Evolutionary conservation across 1,140 invertebrate species (phyloP), one percentile per base, ranked within the genome.

Genomic region (Colletes gigas): DNA sequence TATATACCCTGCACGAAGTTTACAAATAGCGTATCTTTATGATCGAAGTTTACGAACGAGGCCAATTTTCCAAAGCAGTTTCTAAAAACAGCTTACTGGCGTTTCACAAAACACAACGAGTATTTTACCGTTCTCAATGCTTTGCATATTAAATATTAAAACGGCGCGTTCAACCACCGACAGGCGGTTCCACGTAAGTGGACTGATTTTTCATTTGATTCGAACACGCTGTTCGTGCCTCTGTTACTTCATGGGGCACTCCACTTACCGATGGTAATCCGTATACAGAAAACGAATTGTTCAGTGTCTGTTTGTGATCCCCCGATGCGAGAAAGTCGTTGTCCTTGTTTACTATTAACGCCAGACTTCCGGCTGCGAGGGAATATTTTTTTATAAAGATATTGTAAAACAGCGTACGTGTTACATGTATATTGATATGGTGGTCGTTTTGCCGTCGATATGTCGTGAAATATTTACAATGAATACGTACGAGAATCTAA

Each of bases 401-500:
- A 80, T 67, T 67, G 62, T 60, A 74, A 74, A 73, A 55, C 47
- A 21, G 9, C 41, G 77, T 59, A 76, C 52, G 73, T 47, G 60
- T 74, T 30, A 19, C 47, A 52, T 19, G 10, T 76, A 30, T 75
- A 67, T 30, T 12, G 47, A 12, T 71, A 78, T 54, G 21, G n/a
- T 70, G 57, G 10, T n/a, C n/a, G n/a, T 50, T 47, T 59, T 19
- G 44, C 47, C 41, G 17, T 77, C 55, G 19, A 77, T 59, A 44
- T 68, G 44, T 60, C 30, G 41, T 44, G 8, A 55, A 12, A n/a
- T 57, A 57, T 12, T 63, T 63, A 63, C 30, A 21, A 4, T 0
- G 9, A 5, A 19, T 74, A 84, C 89, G 90, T 85, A 92, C 91
- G 82, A 67, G 88, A 91, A 67, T 93, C 91, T 50, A 93, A 81